Evolutionary conservation across 2,797 vertebrate genomes (phyloP).

Genomic region (Enteromius thamalakanensis): DNA sequence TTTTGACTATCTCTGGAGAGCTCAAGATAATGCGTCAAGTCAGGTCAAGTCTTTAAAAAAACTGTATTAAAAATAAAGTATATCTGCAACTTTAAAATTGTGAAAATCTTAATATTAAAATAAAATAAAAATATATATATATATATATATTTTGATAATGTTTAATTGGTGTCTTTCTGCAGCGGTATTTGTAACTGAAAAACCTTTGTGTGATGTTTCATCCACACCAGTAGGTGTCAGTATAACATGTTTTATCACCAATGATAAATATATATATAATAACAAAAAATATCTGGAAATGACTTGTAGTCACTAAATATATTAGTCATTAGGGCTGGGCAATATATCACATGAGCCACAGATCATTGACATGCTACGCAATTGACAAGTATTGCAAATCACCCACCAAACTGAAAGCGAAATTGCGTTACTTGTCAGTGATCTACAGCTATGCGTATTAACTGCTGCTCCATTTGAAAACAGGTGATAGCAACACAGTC

Average conservation of each 20-base stretch:
- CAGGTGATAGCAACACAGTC: too few relatives aligned
- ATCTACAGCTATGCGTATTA: too few relatives aligned
- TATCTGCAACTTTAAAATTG: background rate
- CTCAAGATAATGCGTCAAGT: background rate
- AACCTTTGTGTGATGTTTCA: background rate
- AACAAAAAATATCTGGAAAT: background rate
- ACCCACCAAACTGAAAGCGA: too few relatives aligned
- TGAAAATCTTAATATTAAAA: background rate
- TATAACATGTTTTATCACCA: background rate
- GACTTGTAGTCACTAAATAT: background rate
- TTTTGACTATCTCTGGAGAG: constrained; percentile 16
- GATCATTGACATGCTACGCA: too few relatives aligned
- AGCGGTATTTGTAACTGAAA: background rate
- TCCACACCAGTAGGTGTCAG: background rate
- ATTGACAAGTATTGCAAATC: too few relatives aligned
- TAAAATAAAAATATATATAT: too few relatives aligned
- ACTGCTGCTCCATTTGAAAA: too few relatives aligned
- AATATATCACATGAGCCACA: too few relatives aligned
- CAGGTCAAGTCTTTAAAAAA: constrained; percentile 18
- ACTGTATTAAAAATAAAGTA: background rate
- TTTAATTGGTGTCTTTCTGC: background rate
- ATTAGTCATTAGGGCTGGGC: background rate
- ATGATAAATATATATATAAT: background rate
- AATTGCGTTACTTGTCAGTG: too few relatives aligned
- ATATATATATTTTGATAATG: too few relatives aligned